Conservation (phyloP, 2,113 vertebrate genomes). For the Gorsachius goisagi region DNA sequence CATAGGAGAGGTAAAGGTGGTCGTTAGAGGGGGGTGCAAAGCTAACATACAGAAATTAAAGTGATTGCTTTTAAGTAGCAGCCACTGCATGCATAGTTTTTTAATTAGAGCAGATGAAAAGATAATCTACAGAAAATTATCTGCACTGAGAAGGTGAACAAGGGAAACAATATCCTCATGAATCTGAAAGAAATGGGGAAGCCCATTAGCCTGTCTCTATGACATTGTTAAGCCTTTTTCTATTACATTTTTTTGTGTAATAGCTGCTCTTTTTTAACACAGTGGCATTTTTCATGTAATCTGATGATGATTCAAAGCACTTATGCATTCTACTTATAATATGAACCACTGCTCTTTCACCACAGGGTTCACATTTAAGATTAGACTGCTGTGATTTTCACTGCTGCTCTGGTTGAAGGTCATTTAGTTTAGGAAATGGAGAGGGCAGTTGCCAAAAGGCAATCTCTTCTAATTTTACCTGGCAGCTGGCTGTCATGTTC, state of each 20-base stretch:
- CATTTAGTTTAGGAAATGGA: constrained; percentile 51
- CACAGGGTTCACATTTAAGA: constrained; percentile 29
- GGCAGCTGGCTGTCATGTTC: constrained; percentile 41
- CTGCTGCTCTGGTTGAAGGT: constrained; percentile 47
- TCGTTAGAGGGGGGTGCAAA: background rate
- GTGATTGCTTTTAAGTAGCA: background rate
- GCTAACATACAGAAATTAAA: background rate
- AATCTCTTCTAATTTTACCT: constrained; percentile 56
- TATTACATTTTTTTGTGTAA: background rate
- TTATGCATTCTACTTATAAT: constrained; percentile 35
- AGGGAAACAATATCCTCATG: background rate
- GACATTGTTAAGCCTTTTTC: constrained; percentile 6
- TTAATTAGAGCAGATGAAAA: constrained; percentile 22
- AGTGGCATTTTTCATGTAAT: constrained; percentile 44
- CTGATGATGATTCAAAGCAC: constrained; percentile 42
- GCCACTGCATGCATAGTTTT: background rate
- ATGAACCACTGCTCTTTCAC: constrained; percentile 20
- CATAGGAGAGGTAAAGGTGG: background rate
- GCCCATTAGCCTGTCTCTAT: constrained; percentile 17
- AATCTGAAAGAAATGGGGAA: background rate
- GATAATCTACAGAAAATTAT: background rate
- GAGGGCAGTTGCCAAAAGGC: constrained; percentile 48
- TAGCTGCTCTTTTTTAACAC: constrained; percentile 33
- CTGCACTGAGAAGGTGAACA: background rate
- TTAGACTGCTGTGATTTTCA: constrained; percentile 46